Evolutionary conservation across 2,888 invertebrate species (phyloP), one percentile per base, ranked within the genome.

Genomic region (Torymus texanus): DNA sequence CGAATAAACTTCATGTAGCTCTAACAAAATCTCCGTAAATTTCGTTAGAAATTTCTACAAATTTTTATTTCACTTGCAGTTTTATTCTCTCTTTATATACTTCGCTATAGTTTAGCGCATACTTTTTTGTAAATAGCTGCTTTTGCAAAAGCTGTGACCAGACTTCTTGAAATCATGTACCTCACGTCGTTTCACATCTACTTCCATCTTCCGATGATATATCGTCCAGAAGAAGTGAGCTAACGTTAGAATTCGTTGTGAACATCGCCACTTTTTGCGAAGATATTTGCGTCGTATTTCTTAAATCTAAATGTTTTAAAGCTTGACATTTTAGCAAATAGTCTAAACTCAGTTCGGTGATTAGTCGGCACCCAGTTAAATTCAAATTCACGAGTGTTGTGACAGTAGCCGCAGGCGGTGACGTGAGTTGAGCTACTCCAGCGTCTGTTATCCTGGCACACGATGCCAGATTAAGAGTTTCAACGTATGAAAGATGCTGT

Each of bases 381-480:
- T 97, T 96, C 55, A 97, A 92, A 82, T 94, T 94, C 80, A 93
- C 92, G 82, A 97, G 91, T 29, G 94, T 94, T 63, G 91, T 92
- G 12, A 92, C 90, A 3, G 93, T 92, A 16, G 91, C 88, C n/a
- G 94, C 94, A 80, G 95, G 94, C 51, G 94, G 93, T 80, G 96
- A 95, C 72, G 95, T 95, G 63, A 97, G 92, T 90, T 97, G 96
- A 41, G 97, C 96, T 68, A 97, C 95, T 66, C 97, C 97, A 13
- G 97, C 96, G 90, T 98, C 97, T 0, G 97, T 96, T 59, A 98
- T 93, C 29, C 97, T 93, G 78, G 95, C 95, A 90, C 98, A 98
- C 76, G 96, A 95, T 82, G 96, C 94, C 84, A 98, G 92, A 91
- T 97, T 96, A 84, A 98, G 91, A 83, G 94, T 94, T 77, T 93